Conservation (phyloP, 2,113 vertebrate genomes). For the Lutjanus erythropterus region DNA sequence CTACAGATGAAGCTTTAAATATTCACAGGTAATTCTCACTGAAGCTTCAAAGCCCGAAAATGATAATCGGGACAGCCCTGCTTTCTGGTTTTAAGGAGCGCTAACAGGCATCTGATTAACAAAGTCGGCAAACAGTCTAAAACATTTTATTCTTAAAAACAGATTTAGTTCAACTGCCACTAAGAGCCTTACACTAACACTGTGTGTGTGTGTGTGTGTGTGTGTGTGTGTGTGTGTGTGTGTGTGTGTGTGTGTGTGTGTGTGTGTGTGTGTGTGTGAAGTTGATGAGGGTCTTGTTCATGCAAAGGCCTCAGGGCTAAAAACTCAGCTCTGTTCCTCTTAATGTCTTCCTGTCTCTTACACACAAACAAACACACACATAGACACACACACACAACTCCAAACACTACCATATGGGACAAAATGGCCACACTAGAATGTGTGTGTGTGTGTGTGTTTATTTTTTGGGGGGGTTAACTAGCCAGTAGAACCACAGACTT, state of each 20-base stretch:
- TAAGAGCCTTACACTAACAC: background rate
- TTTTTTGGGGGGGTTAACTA: background rate
- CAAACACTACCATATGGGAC: slow-evolving; percentile 65
- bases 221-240: slow-evolving; percentile 9
- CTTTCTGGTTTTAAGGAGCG: background rate
- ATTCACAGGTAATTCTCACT: too few relatives aligned
- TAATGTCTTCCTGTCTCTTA: slow-evolving; percentile 69
- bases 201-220: slow-evolving; percentile 16
- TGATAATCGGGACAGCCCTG: too few relatives aligned
- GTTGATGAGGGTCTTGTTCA: slow-evolving; percentile 49
- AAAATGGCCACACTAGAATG: slow-evolving; percentile 2
- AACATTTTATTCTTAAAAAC: background rate
- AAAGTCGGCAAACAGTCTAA: background rate
- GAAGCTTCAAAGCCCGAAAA: too few relatives aligned
- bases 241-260: background rate
- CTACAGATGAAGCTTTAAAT: too few relatives aligned
- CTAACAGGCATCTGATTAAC: background rate
- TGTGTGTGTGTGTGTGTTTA: background rate
- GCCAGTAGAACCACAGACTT: background rate
- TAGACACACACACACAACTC: slow-evolving; percentile 21
- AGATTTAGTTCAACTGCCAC: background rate
- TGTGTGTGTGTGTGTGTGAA: slow-evolving; percentile 1
- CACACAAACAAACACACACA: slow-evolving; percentile 8
- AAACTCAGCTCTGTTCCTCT: slow-evolving; percentile 44
- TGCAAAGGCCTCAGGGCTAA: slow-evolving; percentile 39